Percentiles rank a stretch among this genome's conserved stretches.
These are phyloP conservation scores for Herpetotheres cachinnans DNA, from an alignment of 2,113 vertebrate species.

Conservation along the genomic window DNA sequence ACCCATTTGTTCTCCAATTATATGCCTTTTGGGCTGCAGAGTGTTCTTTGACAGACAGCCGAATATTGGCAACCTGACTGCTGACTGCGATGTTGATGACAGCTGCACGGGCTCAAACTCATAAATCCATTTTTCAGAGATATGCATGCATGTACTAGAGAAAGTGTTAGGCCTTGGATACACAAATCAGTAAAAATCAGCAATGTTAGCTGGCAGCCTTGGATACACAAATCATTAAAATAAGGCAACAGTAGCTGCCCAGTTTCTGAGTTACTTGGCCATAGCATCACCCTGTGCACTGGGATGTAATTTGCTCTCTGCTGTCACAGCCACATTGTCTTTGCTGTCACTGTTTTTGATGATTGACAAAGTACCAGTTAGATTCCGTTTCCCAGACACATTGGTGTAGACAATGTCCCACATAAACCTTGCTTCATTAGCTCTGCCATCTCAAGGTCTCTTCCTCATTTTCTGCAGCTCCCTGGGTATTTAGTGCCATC, in stretches of 20 bases:
- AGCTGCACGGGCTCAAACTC: background rate
- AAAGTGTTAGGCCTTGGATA: background rate
- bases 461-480: background rate
- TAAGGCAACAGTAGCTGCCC: background rate
- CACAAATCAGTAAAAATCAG: background rate
- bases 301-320: background rate
- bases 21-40: background rate
- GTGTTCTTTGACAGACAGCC: background rate
- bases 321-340: background rate
- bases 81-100: background rate
- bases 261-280: background rate
- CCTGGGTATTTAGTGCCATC: background rate
- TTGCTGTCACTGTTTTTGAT: background rate
- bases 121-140: background rate
- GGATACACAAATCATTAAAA: background rate
- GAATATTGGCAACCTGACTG: background rate
- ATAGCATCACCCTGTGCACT: background rate
- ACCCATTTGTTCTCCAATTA: background rate
- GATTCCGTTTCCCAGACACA: background rate
- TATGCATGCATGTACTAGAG: fast-evolving
- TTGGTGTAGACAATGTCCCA: background rate
- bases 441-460: background rate
- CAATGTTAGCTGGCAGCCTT: fast-evolving
- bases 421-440: background rate
- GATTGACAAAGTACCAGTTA: background rate